Evolutionary conservation across 2,797 vertebrate genomes (phyloP).

Genomic region (Neomorphus geoffroyi): DNA sequence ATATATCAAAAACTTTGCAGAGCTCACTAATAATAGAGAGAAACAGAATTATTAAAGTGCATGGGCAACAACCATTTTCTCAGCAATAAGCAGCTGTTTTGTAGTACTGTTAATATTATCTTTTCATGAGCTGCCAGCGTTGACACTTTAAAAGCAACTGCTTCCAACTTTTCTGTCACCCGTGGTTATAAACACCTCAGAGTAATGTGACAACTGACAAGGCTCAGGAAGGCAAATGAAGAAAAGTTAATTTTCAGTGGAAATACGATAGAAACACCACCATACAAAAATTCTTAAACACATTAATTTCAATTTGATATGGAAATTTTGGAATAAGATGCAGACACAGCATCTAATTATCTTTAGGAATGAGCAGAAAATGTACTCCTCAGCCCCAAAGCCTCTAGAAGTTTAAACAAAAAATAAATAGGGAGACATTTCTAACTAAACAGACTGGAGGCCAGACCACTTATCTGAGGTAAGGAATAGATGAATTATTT

Average conservation of each 20-base stretch:
- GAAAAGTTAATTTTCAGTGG: background rate
- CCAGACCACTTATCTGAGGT: background rate
- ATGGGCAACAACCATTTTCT: background rate
- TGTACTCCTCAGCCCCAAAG: background rate
- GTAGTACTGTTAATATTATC: background rate
- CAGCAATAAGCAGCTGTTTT: background rate
- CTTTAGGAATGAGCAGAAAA: background rate
- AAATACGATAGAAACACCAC: background rate
- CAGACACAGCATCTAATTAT: background rate
- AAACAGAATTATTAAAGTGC: background rate
- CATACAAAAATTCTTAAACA: background rate
- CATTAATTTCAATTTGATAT: background rate
- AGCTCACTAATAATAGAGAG: background rate
- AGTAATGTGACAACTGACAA: background rate
- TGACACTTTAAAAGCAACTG: slow-evolving; percentile 25
- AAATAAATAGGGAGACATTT: background rate
- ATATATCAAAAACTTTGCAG: background rate
- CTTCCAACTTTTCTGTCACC: background rate
- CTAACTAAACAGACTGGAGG: background rate
- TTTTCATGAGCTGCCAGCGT: background rate
- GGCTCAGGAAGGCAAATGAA: background rate
- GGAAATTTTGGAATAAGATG: background rate
- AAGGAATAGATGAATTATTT: background rate
- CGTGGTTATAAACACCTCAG: background rate
- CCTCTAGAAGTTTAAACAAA: background rate